Conservation (phyloP, 2,113 vertebrate species). For the Silurus asotus region DNA sequence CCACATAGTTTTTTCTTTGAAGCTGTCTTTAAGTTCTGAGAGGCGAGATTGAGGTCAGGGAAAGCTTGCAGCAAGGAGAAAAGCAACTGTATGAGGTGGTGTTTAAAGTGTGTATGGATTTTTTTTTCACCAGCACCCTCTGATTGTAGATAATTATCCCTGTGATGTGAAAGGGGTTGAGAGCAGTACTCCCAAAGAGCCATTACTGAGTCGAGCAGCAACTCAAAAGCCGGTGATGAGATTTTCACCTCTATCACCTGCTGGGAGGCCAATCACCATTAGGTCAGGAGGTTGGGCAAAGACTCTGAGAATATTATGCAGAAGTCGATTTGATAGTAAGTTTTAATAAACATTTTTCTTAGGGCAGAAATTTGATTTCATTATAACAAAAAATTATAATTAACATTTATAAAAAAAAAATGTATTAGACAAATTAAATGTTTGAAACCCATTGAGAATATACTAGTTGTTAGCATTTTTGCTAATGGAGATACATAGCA, state of each 20-base stretch:
- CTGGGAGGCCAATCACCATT: constrained; percentile 25
- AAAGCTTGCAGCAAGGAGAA: constrained; percentile 21
- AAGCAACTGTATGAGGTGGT: constrained; percentile 10
- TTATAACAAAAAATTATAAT: neutral
- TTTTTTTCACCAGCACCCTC: constrained; percentile 31
- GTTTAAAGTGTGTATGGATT: constrained; percentile 48
- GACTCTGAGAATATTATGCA: neutral
- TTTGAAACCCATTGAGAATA: neutral
- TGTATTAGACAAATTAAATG: neutral
- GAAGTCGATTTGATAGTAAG: neutral
- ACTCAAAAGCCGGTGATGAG: constrained; percentile 24
- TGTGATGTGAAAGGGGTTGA: constrained; percentile 45
- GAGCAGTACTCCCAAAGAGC: constrained; percentile 39
- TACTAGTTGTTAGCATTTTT: neutral
- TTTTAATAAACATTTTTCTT: neutral
- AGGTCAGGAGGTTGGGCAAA: neutral
- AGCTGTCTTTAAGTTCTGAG: neutral
- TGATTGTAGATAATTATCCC: constrained; percentile 56
- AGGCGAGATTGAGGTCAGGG: constrained; percentile 35
- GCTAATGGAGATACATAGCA: neutral
- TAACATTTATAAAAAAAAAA: too few species aligned
- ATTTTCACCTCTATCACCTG: constrained; percentile 27
- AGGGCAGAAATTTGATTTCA: neutral
- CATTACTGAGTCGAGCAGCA: constrained; percentile 38
- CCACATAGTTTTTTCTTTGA: neutral